These are phyloP conservation scores for Sander lucioperca DNA, from an alignment of 2,113 vertebrate species.

Conservation along the genomic window DNA sequence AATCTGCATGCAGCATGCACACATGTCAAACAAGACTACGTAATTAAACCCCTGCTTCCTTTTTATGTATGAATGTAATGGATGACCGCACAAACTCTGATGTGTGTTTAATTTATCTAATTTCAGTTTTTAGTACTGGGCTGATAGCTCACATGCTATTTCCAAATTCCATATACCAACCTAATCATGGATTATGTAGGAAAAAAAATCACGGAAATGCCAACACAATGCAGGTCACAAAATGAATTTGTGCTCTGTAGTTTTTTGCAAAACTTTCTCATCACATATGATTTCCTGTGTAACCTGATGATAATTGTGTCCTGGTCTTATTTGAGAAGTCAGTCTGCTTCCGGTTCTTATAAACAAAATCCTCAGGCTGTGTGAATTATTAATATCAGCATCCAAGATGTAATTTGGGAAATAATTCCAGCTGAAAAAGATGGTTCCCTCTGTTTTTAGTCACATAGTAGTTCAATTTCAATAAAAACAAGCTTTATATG, in stretches of 20 bases:
- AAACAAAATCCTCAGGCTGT: constrained; percentile 18
- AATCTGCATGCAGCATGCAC: constrained; percentile 16
- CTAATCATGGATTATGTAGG: too few relatives aligned
- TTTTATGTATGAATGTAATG: constrained; percentile 28
- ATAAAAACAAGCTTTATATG: background rate
- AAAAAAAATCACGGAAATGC: too few relatives aligned
- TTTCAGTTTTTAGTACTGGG: constrained; percentile 28
- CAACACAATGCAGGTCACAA: too few relatives aligned
- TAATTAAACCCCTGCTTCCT: constrained; percentile 40
- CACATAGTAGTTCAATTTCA: background rate
- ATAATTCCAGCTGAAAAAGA: constrained; percentile 5
- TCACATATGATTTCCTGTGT: background rate
- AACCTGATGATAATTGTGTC: background rate
- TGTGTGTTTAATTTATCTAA: constrained; percentile 44
- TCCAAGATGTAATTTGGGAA: constrained; percentile 13
- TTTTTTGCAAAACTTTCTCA: background rate
- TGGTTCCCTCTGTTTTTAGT: background rate
- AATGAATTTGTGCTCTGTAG: background rate
- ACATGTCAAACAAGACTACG: constrained; percentile 32
- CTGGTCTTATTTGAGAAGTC: background rate
- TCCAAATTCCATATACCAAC: too few relatives aligned
- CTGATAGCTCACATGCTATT: constrained; percentile 29
- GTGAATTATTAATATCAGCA: constrained; percentile 43
- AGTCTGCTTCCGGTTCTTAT: constrained; percentile 9
- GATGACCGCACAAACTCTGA: constrained; percentile 26